Evolutionary conservation across 2,888 invertebrate genomes (phyloP).

Genomic region (Cylindroiulus punctatus): DNA sequence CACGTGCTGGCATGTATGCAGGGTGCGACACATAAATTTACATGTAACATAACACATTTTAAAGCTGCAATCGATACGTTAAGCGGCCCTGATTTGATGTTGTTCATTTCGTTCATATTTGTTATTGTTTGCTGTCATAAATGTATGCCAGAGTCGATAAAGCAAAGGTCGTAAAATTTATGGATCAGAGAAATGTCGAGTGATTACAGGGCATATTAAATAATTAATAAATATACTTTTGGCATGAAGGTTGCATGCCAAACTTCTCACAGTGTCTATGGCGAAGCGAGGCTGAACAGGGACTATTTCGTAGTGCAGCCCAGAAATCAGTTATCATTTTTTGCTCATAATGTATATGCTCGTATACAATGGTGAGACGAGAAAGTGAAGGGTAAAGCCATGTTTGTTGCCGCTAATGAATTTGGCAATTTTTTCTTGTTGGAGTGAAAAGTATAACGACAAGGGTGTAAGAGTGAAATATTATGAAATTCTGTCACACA

Average conservation of each 20-base stretch:
- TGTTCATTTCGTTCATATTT: neutral
- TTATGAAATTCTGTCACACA: neutral
- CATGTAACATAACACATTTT: neutral
- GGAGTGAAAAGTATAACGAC: neutral
- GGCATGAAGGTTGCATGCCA: neutral
- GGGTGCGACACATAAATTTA: neutral
- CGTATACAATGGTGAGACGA: no score
- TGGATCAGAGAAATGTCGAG: slow-evolving; percentile 32
- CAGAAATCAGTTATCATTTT: neutral
- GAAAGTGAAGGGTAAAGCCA: neutral
- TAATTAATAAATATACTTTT: slow-evolving; percentile 25
- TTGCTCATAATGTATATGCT: neutral
- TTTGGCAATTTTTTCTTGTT: neutral
- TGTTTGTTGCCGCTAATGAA: neutral
- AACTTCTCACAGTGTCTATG: neutral
- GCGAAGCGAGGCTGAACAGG: no score
- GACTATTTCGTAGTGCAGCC: no score
- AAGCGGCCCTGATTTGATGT: neutral
- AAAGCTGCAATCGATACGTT: neutral
- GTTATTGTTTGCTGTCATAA: slow-evolving; percentile 25
- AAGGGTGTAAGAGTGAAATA: neutral
- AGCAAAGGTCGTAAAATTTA: neutral
- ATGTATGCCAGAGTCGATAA: slow-evolving; percentile 9
- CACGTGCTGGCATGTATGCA: neutral
- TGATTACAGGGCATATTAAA: slow-evolving; percentile 18